phyloP scores from a whole-genome alignment of 2,113 vertebrate genomes.

The Gymnocephalus cernua region DNA sequence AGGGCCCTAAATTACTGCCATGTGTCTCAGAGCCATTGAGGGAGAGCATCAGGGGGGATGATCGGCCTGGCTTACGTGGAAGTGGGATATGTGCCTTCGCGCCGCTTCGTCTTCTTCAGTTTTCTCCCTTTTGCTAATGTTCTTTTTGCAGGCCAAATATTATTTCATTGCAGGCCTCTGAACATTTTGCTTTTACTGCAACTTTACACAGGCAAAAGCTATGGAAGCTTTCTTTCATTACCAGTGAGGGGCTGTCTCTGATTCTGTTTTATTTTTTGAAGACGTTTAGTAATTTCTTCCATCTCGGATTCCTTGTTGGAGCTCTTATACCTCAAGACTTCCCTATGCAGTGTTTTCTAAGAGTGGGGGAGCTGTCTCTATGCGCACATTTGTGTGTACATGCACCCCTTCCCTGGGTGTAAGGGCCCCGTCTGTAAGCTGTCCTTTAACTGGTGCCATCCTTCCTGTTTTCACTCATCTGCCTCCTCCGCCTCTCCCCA shows the following conservation, averaged over 20 bases:
- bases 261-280: slow-evolving; percentile 52
- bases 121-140: slow-evolving; percentile 66
- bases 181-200: slow-evolving; percentile 46
- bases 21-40: slow-evolving; percentile 85
- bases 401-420: slow-evolving; percentile 58
- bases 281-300: slow-evolving; percentile 61
- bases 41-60: slow-evolving; percentile 79
- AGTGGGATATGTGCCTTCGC: slow-evolving; percentile 69
- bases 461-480: slow-evolving; percentile 85
- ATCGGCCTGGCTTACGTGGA: slow-evolving; percentile 75
- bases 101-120: slow-evolving; percentile 42
- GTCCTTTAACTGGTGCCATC: slow-evolving; percentile 85
- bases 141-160: slow-evolving; percentile 76
- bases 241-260: slow-evolving; percentile 49
- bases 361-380: slow-evolving; percentile 36
- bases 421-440: slow-evolving; percentile 70
- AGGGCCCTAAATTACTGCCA: slow-evolving; percentile 88
- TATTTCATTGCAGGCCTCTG: slow-evolving; percentile 61
- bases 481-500: slow-evolving; percentile 69
- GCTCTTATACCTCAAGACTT: slow-evolving; percentile 55
- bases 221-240: slow-evolving; percentile 66
- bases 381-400: slow-evolving; percentile 18
- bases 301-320: slow-evolving; percentile 57
- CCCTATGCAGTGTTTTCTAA: slow-evolving; percentile 57
- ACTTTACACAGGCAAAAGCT: slow-evolving; percentile 49